phyloP scores from a whole-genome alignment of 2,888 invertebrate species.

The Lissocephala sabroskyi region DNA sequence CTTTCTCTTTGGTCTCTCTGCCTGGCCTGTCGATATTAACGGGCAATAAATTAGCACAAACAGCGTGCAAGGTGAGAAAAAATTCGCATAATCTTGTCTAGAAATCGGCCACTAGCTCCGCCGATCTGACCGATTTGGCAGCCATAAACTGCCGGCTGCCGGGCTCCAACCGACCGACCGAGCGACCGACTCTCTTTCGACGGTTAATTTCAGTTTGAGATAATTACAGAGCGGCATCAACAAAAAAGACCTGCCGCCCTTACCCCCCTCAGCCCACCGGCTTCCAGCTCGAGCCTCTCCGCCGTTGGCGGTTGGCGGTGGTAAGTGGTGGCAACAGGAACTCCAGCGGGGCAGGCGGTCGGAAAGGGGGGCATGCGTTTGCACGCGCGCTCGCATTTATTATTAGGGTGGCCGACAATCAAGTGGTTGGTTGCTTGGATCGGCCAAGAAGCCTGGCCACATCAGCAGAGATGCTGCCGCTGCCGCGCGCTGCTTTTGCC shows the following conservation, averaged over 20 bases:
- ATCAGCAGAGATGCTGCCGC: too few relatives aligned
- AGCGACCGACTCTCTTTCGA: too few relatives aligned
- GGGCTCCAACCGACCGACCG: too few relatives aligned
- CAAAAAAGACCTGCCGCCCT: slow-evolving; percentile 15
- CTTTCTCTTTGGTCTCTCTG: slow-evolving; percentile 24
- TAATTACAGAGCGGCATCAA: slow-evolving; percentile 69
- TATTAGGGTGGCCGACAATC: slow-evolving; percentile 59
- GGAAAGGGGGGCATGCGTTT: slow-evolving; percentile 49
- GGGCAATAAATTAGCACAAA: slow-evolving; percentile 67
- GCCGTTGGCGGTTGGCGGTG: slow-evolving; percentile 2
- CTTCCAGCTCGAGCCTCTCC: too few relatives aligned
- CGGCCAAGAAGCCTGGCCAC: too few relatives aligned
- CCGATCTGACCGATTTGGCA: slow-evolving; percentile 4
- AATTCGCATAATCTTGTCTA: slow-evolving; percentile 15
- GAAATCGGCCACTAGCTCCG: too few relatives aligned
- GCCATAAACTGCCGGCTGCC: slow-evolving; percentile 42
- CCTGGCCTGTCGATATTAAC: slow-evolving; percentile 67
- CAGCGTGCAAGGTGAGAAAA: slow-evolving; percentile 43
- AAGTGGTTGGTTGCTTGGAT: slow-evolving; percentile 26
- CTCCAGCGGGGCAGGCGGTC: slow-evolving; percentile 3
- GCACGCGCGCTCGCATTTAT: slow-evolving; percentile 68
- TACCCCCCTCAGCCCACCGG: too few relatives aligned
- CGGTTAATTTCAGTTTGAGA: slow-evolving; percentile 69
- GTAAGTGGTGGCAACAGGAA: slow-evolving; percentile 5
- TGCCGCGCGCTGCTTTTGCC: slow-evolving; percentile 19